These are phyloP conservation scores for Wiebesia pumilae DNA, from an alignment of 1,140 invertebrate genomes.

Conservation along the genomic window DNA sequence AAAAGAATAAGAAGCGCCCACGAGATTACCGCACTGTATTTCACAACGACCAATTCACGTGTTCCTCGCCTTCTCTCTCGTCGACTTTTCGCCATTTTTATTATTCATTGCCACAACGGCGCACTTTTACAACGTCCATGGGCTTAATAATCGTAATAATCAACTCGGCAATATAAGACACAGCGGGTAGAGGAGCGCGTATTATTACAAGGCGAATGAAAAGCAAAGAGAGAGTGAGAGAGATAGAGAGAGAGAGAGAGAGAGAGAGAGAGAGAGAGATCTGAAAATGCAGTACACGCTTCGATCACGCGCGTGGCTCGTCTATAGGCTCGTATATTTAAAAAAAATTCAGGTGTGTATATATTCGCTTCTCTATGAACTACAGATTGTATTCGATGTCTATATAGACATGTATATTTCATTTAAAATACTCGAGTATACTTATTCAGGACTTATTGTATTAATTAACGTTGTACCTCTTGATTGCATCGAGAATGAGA, in stretches of 20 bases:
- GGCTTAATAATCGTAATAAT: constrained; percentile 72
- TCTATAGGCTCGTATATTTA: constrained; percentile 20
- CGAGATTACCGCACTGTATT: constrained; percentile 45
- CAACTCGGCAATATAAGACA: constrained; percentile 52
- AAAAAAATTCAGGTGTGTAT: background rate
- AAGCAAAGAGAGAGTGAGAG: no score
- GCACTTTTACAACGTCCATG: constrained; percentile 46
- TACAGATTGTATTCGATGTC: background rate
- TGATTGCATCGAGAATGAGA: no score
- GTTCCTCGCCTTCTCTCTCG: constrained; percentile 48
- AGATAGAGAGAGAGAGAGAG: background rate
- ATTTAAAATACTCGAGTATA: constrained; percentile 22
- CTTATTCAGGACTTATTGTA: background rate
- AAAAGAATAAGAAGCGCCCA: constrained; percentile 34
- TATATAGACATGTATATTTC: background rate
- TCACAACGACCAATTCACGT: constrained; percentile 41
- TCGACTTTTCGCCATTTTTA: constrained; percentile 41
- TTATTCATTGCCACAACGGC: constrained; percentile 36
- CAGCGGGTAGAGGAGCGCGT: background rate
- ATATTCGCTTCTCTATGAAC: background rate
- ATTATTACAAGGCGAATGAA: background rate
- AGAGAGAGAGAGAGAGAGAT: constrained; percentile 39
- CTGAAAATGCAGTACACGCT: constrained; percentile 15
- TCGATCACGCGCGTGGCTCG: constrained; percentile 10
- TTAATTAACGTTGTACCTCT: constrained; percentile 13